A percentile compares a stretch with the other conserved stretches of the same genome.
Conservation (phyloP, 92 coral and sea anemone genomes). For the Paramuricea clavata region DNA sequence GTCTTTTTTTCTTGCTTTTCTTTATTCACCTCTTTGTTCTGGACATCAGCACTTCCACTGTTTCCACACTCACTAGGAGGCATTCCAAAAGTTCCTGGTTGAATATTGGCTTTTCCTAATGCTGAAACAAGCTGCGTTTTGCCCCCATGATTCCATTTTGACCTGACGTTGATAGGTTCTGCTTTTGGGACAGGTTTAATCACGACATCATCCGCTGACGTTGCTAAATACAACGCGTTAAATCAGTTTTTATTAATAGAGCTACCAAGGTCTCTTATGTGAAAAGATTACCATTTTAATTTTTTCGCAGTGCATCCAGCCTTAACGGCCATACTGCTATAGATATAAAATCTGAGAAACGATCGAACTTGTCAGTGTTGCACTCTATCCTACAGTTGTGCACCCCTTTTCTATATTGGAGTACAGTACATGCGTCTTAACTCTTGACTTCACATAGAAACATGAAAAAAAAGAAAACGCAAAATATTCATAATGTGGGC, state of each 20-base stretch:
- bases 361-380: no score
- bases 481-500: no score
- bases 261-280: no score
- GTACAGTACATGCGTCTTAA: no score
- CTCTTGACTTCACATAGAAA: no score
- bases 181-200: slow-evolving; percentile 74
- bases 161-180: slow-evolving; percentile 65
- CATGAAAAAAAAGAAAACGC: no score
- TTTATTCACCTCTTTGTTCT: slow-evolving; percentile 61
- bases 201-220: slow-evolving; percentile 86
- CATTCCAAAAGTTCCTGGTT: slow-evolving; percentile 78
- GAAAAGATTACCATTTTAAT: no score
- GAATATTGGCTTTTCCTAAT: slow-evolving; percentile 82
- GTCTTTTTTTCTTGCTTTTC: slow-evolving; percentile 17
- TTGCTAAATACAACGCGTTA: slow-evolving; percentile 61
- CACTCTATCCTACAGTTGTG: no score
- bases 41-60: slow-evolving; percentile 67
- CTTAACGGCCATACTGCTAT: no score
- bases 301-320: no score
- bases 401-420: no score
- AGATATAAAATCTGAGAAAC: no score
- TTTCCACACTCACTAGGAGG: slow-evolving; percentile 44
- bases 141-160: slow-evolving; percentile 90
- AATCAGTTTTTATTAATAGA: neutral
- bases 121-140: slow-evolving; percentile 90